phyloP scores from a whole-genome alignment of 2,888 invertebrate species.

The Byasa hedistus region DNA sequence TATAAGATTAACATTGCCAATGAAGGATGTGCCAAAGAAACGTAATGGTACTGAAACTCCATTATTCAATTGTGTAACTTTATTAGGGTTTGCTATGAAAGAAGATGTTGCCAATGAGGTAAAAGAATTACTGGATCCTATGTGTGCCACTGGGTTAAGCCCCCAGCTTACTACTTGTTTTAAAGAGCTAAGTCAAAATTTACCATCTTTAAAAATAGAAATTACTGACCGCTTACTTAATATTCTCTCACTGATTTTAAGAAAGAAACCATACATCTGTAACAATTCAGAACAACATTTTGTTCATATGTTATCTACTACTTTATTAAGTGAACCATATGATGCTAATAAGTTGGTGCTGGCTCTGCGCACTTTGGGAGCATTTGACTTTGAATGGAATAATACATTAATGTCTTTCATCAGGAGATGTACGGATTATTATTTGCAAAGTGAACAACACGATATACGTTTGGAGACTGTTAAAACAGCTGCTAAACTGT shows the following conservation, averaged over 20 bases:
- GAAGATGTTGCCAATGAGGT: slow-evolving; percentile 88
- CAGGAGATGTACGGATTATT: slow-evolving; percentile 94
- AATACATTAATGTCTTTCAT: slow-evolving; percentile 94
- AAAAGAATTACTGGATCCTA: slow-evolving; percentile 91
- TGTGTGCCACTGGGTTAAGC: slow-evolving; percentile 94
- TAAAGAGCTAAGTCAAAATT: slow-evolving; percentile 92
- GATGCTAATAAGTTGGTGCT: slow-evolving; percentile 94
- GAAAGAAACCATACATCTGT: slow-evolving; percentile 90
- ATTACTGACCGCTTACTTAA: slow-evolving; percentile 95
- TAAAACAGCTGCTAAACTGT: slow-evolving; percentile 92
- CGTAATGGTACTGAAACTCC: slow-evolving; percentile 88
- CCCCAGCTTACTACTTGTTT: slow-evolving; percentile 94
- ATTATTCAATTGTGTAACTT: slow-evolving; percentile 96
- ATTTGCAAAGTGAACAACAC: slow-evolving; percentile 92
- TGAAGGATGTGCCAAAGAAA: slow-evolving; percentile 88
- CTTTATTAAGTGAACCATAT: slow-evolving; percentile 76
- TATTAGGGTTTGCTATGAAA: slow-evolving; percentile 93
- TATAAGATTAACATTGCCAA: slow-evolving; percentile 86
- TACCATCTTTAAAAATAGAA: slow-evolving; percentile 92
- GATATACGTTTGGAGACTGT: slow-evolving; percentile 95
- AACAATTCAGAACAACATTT: slow-evolving; percentile 74
- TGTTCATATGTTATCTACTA: slow-evolving; percentile 62
- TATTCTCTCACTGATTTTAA: slow-evolving; percentile 93
- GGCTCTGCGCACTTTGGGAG: slow-evolving; percentile 94
- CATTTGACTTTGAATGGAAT: slow-evolving; percentile 94